Percentiles rank a stretch among this genome's conserved stretches.
Evolutionary conservation across 1,140 invertebrate species (phyloP).

Genomic region (Sogatella furcifera): DNA sequence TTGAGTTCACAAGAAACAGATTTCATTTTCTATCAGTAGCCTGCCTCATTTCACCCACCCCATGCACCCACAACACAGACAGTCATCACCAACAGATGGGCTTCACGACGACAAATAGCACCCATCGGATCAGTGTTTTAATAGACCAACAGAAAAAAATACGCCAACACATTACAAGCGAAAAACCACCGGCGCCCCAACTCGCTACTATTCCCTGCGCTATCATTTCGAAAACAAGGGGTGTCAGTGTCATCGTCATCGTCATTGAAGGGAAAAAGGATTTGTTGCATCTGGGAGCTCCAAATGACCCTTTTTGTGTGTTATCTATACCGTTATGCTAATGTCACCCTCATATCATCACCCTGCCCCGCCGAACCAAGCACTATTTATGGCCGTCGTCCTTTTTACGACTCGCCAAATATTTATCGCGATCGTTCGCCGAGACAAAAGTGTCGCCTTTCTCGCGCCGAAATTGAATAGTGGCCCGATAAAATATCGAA

Average conservation of each 20-base stretch:
- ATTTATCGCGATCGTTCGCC: too few species aligned
- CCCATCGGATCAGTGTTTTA: neutral
- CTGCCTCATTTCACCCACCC: too few species aligned
- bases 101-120: neutral
- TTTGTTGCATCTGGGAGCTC: neutral
- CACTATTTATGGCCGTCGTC: too few species aligned
- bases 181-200: neutral
- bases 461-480: too few species aligned
- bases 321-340: conserved; percentile 3
- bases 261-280: neutral
- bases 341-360: neutral
- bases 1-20: too few species aligned
- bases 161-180: neutral
- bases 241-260: neutral
- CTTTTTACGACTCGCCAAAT: too few species aligned
- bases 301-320: conserved; percentile 1
- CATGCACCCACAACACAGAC: too few species aligned
- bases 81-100: neutral
- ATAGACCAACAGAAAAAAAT: neutral
- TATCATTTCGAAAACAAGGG: neutral
- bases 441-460: too few species aligned
- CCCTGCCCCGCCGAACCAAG: neutral
- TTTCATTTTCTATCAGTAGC: too few species aligned
- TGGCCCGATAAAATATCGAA: too few species aligned
- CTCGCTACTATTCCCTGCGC: neutral